A percentile compares a stretch with the other conserved stretches of the same genome.
These are phyloP conservation scores for Eulithis prunata DNA, from an alignment of 2,888 invertebrate genomes.

Conservation along the genomic window DNA sequence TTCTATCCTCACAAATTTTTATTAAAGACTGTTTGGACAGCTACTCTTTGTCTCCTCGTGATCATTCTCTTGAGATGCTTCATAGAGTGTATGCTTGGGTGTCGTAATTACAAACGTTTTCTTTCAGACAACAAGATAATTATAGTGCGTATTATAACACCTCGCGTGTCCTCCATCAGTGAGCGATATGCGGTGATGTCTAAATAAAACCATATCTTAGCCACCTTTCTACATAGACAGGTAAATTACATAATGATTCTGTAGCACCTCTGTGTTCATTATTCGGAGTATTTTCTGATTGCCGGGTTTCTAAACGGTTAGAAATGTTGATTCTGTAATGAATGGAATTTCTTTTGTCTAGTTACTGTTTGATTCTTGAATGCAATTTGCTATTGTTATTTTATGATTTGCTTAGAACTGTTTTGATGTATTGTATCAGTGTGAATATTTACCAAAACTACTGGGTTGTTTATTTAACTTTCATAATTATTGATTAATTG, in stretches of 20 bases:
- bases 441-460: no score
- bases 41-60: no score
- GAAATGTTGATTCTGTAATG: conserved; percentile 24
- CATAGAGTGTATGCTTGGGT: conserved; percentile 9
- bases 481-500: no score
- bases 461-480: no score
- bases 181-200: conserved; percentile 35
- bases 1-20: no score
- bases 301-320: conserved; percentile 26
- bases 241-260: conserved; percentile 46
- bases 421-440: no score
- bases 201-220: conserved; percentile 39
- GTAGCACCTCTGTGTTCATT: conserved; percentile 19
- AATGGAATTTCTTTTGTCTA: conserved; percentile 26
- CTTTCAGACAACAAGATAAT: conserved; percentile 13
- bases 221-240: conserved; percentile 41
- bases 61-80: no score
- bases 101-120: conserved; percentile 1
- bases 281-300: conserved; percentile 34
- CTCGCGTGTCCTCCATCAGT: conserved; percentile 24
- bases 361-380: background rate
- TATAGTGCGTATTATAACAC: conserved; percentile 14
- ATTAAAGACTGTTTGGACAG: no score
- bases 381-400: background rate
- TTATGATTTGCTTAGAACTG: no score